Base-by-base conservation (phyloP, 1,140 invertebrate species). In the Cydia splendana region DNA sequence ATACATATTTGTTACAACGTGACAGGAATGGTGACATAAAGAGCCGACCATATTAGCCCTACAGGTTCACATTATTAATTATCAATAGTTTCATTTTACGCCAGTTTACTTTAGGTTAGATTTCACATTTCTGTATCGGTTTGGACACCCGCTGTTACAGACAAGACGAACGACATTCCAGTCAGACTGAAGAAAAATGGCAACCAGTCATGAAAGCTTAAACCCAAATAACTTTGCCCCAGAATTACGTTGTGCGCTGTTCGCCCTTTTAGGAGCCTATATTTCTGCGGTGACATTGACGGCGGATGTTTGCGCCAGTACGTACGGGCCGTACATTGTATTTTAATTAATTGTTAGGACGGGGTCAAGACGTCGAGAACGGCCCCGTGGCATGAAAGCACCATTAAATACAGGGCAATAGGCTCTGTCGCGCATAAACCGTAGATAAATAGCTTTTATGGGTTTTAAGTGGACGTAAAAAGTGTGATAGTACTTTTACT, bases 281-380 rank as follows among this genome's bases (percentile, higher is more conserved):
- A 85, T 87, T 87, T 87, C 79, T 75, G 76, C 77, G 75, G 57
- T 34, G 75, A 81, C 80, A 80, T 71, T 88, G 86, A 88, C 86
- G 82, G 85, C 88, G 87, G 82, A 84, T 85, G 79, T 80, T 83
- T 74, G 75, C 65, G 67, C 45, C 42, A 74, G 76, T 74, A 67
- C 65, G 75, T 76, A 76, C 48, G 51, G 74, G 73, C 75, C 76
- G 76, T 85, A 86, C 84, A 86, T 87, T 88, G 88, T 89, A 87
- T 89, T 90, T 89, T 90, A 90, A 89, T 90, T 89, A 90, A 90
- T 90, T 87, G 88, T 89, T 90, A 90, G 81, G 76, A 81, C 82
- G 76, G 77, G 85, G 85, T 84, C 85, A 86, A 90, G 85, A 85
- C 83, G 83, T 69, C 81, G 80, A 76, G 77, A 88, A 91, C 81